Evolutionary conservation across 2,888 invertebrate genomes (phyloP).

Genomic region (Notodonta ziczac): DNA sequence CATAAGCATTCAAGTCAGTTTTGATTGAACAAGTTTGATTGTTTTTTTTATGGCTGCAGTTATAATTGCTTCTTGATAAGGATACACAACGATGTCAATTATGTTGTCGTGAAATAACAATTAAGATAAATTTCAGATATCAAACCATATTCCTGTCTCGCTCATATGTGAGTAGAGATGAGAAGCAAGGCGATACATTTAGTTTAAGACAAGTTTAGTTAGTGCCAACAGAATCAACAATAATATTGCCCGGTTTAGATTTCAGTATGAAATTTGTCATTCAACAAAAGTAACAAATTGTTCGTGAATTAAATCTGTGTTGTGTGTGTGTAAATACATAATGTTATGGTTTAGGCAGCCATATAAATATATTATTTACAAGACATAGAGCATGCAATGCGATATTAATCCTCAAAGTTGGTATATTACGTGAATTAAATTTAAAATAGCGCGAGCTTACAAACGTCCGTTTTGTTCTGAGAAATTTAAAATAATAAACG

Average conservation of each 20-base stretch:
- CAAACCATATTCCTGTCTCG: too few species aligned
- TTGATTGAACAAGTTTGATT: not conserved
- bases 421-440: slow-evolving; percentile 34
- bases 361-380: slow-evolving; percentile 22
- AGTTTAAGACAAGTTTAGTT: too few species aligned
- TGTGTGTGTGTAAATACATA: not conserved
- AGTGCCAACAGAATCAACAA: too few species aligned
- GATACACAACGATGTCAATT: not conserved
- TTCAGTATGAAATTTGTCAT: too few species aligned
- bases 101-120: too few species aligned
- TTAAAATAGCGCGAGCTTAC: slow-evolving; percentile 14
- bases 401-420: slow-evolving; percentile 74
- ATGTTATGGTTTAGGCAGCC: slow-evolving; percentile 1
- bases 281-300: too few species aligned
- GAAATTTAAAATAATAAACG: slow-evolving; percentile 29
- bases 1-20: not conserved
- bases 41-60: not conserved
- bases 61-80: not conserved
- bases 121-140: too few species aligned
- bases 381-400: slow-evolving; percentile 55
- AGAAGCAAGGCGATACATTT: too few species aligned
- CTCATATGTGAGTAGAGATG: too few species aligned
- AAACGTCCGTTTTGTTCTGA: slow-evolving; percentile 50
- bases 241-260: too few species aligned
- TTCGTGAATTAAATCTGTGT: not conserved